Base-by-base conservation (phyloP, 2,888 invertebrate species). In the Chrysotoxum bicinctum region DNA sequence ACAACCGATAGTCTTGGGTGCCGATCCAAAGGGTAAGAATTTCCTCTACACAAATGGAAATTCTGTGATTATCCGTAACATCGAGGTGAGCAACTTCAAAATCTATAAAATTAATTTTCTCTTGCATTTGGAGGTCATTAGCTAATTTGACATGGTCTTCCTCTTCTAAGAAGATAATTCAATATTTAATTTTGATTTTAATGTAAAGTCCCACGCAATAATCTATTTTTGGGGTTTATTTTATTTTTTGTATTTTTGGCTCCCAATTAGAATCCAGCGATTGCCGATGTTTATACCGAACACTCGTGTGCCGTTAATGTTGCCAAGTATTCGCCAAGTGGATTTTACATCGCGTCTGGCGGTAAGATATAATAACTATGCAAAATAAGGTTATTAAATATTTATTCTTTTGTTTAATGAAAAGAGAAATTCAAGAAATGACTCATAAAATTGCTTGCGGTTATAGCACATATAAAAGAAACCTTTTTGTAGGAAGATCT, bases 271-370 rank as follows among this genome's bases (percentile, higher is more conserved):
- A 96, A 99, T 93, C 98, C 99, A 87, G 96, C 97, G 19, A 95
- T 97, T 88, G 94, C 97, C 84, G 99, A 99, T 92, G 95, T 99
- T 87, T 99, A 99, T 92, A 98, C 99, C 4, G 98, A 99, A 92
- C 99, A 99, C 93, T 97, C 98, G 60, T 96, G 97, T 90, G 95
- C 96, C 90, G 98, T 98, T 4, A 98, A 97, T 91, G 98, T 99
- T 78, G 99, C 99, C 81, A 99, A 99, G 92, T 99, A 98, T 92
- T 98, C 99, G 30, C 99, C 99, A 9, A 98, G 97, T 92, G 98
- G 99, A 87, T 99, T 97, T 93, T 99, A 99, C 92, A 99, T 99
- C 90, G 98, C 98, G 50, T 99, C 99, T 87, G 99, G 98, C 93
- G 98, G 98, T 98, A 93, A 94, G 90, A n/a, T 89, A 40, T 8